Base-by-base conservation (phyloP, 2,113 vertebrate genomes). In the Myodes glareolus region DNA sequence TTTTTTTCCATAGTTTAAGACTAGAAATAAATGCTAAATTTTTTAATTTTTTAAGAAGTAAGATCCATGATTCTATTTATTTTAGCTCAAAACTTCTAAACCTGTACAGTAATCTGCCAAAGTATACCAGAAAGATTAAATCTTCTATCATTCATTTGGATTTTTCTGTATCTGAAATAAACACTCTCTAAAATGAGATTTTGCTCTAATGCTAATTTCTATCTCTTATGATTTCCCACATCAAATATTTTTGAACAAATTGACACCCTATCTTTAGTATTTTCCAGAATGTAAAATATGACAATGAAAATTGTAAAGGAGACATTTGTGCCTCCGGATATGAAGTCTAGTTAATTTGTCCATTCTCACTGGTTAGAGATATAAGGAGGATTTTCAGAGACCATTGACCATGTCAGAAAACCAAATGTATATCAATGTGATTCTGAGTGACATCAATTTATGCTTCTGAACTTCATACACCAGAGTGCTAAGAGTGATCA, bases 51-150 rank as follows among this genome's bases (percentile, higher is more conserved):
- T 31, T 58, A 23, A 93, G 52, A 94, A 19, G 2, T 7, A 88
- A 88, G 12, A 89, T 52, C 58, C 23, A 47, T 31, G 5, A 8
- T 92, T 39, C 67, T 12, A 78, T 82, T 87, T 4, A 91, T 67
- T 72, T 88, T 95, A 91, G 70, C 90, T 96, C 19, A 67, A 13
- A 94, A 91, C 82, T 29, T n/a, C 91, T 94, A 31, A 80, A 91
- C 81, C 17, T 29, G n/a, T 90, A 68, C 81, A 84, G 84, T 86
- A 63, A 96, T 85, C 58, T 19, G 82, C 39, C 52, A 93, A 47
- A 58, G 13, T 86, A 33, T 52, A 76, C 1, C 31, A 95, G 63
- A 95, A 88, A 94, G 33, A 75, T 63, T 50, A 91, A 78, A 81
- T 91, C 84, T 96, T 21, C 25, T 61, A 3, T 25, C 14, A 76